Evolutionary conservation across 1,140 invertebrate genomes (phyloP).

Genomic region (Bombus confusus): DNA sequence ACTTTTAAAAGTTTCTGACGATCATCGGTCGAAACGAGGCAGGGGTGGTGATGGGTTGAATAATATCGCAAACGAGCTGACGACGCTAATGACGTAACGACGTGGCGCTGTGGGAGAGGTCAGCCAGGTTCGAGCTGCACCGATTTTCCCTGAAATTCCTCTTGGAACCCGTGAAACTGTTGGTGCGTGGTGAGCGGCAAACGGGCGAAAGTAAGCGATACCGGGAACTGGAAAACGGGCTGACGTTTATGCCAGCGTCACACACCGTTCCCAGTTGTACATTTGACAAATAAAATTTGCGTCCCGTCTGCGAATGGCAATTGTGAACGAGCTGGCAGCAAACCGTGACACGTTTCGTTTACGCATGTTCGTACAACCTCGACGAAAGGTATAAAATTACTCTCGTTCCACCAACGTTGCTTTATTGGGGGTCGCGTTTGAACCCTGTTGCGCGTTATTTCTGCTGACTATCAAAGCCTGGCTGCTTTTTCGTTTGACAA

Average conservation of each 20-base stretch:
- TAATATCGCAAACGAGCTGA: constrained; percentile 48
- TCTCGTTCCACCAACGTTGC: neutral
- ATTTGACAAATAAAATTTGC: constrained; percentile 51
- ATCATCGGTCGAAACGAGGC: neutral
- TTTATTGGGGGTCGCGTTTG: neutral
- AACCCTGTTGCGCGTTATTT: neutral
- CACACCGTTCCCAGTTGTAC: constrained; percentile 24
- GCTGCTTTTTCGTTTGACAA: neutral
- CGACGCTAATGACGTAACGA: constrained; percentile 50
- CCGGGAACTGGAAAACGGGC: neutral
- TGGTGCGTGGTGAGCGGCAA: neutral
- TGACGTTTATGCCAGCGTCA: constrained; percentile 45
- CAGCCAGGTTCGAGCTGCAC: neutral
- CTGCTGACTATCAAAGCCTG: neutral
- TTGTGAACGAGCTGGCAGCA: constrained; percentile 13
- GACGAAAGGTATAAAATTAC: constrained; percentile 15
- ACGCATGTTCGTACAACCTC: constrained; percentile 19
- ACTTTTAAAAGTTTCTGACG: constrained; percentile 19
- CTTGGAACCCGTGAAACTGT: constrained; percentile 16
- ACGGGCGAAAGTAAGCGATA: constrained; percentile 33
- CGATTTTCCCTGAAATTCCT: constrained; percentile 18
- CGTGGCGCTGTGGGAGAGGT: neutral
- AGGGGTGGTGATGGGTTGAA: neutral
- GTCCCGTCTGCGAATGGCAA: constrained; percentile 41
- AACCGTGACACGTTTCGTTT: constrained; percentile 37